Conservation (phyloP, 2,888 invertebrate species). For the Andrena fulva region DNA sequence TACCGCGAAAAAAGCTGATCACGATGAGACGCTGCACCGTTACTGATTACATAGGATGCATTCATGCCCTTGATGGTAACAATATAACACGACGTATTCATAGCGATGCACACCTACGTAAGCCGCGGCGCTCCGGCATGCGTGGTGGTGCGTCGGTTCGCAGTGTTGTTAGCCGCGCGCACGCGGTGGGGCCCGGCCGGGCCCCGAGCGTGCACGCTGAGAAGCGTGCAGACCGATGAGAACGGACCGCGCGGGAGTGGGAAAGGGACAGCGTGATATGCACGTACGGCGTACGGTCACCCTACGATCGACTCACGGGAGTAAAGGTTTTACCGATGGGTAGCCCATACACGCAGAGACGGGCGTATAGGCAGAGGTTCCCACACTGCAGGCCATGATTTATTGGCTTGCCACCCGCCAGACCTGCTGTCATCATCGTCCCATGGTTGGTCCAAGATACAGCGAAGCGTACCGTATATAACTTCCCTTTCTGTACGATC, state of each 20-base stretch:
- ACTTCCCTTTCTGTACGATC: constrained; percentile 72
- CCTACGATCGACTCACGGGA: constrained; percentile 66
- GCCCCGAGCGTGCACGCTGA: constrained; percentile 18
- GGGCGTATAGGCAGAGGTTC: constrained; percentile 74
- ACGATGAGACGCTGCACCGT: constrained; percentile 63
- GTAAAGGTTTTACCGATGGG: constrained; percentile 74
- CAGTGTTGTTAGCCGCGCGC: constrained; percentile 28
- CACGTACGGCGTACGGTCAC: constrained; percentile 64
- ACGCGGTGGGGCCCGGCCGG: background rate
- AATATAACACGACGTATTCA: constrained; percentile 63
- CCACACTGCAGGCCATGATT: constrained; percentile 81
- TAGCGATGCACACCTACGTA: constrained; percentile 49
- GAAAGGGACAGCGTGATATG: constrained; percentile 48
- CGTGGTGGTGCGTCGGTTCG: background rate
- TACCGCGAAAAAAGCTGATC: constrained; percentile 61
- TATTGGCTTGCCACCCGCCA: constrained; percentile 81
- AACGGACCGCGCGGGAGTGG: background rate
- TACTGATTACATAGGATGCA: constrained; percentile 62
- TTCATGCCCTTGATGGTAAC: constrained; percentile 50
- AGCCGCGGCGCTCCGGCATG: background rate
- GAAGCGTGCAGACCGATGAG: constrained; percentile 19
- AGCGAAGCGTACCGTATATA: constrained; percentile 71
- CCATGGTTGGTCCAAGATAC: constrained; percentile 73
- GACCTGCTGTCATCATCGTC: constrained; percentile 82
- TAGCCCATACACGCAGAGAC: constrained; percentile 64